phyloP scores from a whole-genome alignment of 2,113 vertebrate species.

The Apus apus region DNA sequence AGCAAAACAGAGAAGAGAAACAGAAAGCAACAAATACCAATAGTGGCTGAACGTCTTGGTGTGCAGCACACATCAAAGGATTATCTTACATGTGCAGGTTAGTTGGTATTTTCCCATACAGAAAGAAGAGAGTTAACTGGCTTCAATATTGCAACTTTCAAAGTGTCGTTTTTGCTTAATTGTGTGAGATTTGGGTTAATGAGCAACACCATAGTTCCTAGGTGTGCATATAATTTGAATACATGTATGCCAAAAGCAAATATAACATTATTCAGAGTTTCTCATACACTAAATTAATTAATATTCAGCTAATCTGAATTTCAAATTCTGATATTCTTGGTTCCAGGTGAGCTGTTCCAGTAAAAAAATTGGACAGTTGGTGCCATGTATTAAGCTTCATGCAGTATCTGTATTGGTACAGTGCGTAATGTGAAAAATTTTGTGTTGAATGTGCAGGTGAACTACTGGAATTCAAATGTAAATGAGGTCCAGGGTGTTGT shows the following conservation, averaged over 20 bases:
- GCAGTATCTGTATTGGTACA: not conserved
- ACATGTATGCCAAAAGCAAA: not conserved
- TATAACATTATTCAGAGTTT: not conserved
- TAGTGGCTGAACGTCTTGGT: not conserved
- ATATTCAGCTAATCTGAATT: not conserved
- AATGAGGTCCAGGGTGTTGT: conserved; percentile 97
- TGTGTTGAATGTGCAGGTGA: conserved; percentile 81
- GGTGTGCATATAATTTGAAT: not conserved
- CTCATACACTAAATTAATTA: not conserved
- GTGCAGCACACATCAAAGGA: not conserved
- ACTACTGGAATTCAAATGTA: conserved; percentile 98
- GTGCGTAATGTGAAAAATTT: not conserved
- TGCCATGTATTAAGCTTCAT: not conserved
- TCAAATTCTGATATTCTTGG: not conserved
- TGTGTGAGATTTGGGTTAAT: not conserved
- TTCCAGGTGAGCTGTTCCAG: not conserved
- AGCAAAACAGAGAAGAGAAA: not conserved
- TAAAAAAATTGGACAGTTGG: not conserved
- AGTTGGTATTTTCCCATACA: not conserved
- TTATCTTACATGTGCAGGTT: not conserved
- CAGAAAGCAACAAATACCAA: not conserved
- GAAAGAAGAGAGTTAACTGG: not conserved
- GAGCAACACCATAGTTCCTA: not conserved
- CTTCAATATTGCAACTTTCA: not conserved
- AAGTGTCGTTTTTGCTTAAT: not conserved